Evolutionary conservation across 2,797 vertebrate species (phyloP), one percentile per base, ranked within the genome.

Genomic region (Champsocephalus gunnari): DNA sequence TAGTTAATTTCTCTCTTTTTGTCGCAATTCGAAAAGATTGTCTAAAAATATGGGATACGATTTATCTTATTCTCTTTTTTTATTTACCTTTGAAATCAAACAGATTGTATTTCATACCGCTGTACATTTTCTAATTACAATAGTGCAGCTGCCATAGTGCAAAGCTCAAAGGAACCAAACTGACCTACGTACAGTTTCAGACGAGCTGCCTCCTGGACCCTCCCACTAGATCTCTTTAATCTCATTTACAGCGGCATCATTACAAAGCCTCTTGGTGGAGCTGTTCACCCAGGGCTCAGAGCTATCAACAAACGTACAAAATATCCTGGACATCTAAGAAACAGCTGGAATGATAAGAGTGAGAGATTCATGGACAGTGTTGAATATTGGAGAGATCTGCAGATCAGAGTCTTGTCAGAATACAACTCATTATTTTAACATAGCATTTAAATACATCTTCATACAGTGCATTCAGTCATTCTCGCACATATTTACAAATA

Each of bases 401-500:
- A 75, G 72, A 83, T 80, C n/a, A n/a, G n/a, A n/a, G 84, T 73
- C 16, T 34, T 66, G 78, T 78, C 71, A 5, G 28, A 28, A 43
- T 86, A 85, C 65, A 87, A 84, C 48, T 70, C 66, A 77, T 82
- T 81, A 71, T 90, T 83, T 84, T 62, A 85, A 84, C 85, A 71
- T 80, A 85, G 78, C 81, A 87, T 87, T 88, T 75, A 76, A 89
- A 87, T 86, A 77, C 85, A 88, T 85, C 71, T 87, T 76, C 87
- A 77, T 87, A 87, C 80, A 64, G 87, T 91, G 89, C 83, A 82
- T 92, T 93, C 89, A 91, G 43, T 67, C 81, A 80, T 88, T 84
- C 82, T 90, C 88, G 88, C 87, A 93, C 86, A 62, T 92, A 93
- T 94, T 91, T 92, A 92, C 92, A 93, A 88, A 88, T 45, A 60